Base-by-base conservation (phyloP, 2,888 invertebrate species). In the Dexiosoma caninum region DNA sequence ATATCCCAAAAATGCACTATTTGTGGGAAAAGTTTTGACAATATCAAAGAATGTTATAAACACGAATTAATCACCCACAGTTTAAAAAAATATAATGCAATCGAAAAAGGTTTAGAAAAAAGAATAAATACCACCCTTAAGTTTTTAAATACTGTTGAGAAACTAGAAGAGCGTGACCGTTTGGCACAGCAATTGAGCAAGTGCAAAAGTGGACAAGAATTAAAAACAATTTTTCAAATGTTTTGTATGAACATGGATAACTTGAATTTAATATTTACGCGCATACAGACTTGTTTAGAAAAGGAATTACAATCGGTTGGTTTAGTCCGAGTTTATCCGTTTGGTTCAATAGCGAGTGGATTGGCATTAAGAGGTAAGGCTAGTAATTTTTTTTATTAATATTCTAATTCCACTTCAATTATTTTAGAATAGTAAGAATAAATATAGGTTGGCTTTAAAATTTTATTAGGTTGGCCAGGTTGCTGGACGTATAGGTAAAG, bases 321-420 rank as follows among this genome's bases (percentile, higher is more conserved):
- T 0, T 30, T 49, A 6, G 83, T 86, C 1, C 80, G 84, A 44
- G 90, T 92, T 3, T 88, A 91, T 78, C 93, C 93, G 2, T 96
- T 95, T 89, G 96, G 96, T 2, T 96, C 96, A 0, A 93, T 94
- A 37, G 92, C 94, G 1, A 95, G 93, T 1, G 94, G 94, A 2
- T 90, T 96, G 60, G 93, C 93, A 55, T 92, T 95, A 75, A 92
- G 92, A 86, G 89, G 92, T 84, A 81, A 83, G 85, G 81, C 9
- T 2, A 12, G 6, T n/a, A 19, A 19, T n/a, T n/a, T n/a, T n/a
- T n/a, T n/a, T n/a, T n/a, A n/a, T n/a, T n/a, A n/a, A n/a, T n/a
- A n/a, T n/a, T n/a, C n/a, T n/a, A n/a, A n/a, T n/a, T n/a, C n/a
- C n/a, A n/a, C n/a, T n/a, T n/a, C n/a, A n/a, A n/a, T n/a, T n/a